Percentiles rank a stretch among this genome's conserved stretches.
Conservation (phyloP, 2,113 vertebrate species). For the Progne subis region DNA sequence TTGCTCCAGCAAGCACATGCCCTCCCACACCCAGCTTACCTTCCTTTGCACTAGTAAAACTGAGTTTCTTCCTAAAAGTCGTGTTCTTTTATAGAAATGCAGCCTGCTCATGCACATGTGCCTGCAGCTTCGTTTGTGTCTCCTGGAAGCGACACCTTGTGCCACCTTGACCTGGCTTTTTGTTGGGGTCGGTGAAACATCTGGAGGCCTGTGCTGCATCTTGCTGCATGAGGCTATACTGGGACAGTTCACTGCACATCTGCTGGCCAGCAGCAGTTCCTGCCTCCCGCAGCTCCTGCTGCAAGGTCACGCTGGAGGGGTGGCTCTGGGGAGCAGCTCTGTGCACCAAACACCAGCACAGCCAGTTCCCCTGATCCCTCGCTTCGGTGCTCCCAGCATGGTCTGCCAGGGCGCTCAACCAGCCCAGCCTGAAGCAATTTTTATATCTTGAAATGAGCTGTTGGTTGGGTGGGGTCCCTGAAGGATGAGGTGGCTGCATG, state of each 20-base stretch:
- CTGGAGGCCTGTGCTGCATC: neutral
- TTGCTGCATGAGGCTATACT: neutral
- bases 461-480: neutral
- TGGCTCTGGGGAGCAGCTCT: neutral
- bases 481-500: fast-evolving
- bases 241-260: neutral
- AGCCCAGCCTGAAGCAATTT: neutral
- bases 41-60: neutral
- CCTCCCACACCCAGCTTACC: neutral
- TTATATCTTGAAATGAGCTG: neutral
- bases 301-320: neutral
- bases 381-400: fast-evolving
- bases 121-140: neutral
- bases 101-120: neutral
- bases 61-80: neutral
- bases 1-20: neutral
- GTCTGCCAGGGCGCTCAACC: neutral
- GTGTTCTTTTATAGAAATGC: neutral
- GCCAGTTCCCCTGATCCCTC: neutral
- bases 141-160: neutral
- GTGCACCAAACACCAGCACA: neutral
- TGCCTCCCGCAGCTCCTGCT: neutral
- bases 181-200: neutral
- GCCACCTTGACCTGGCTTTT: neutral
- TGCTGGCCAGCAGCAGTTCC: neutral